Percentiles rank a stretch among this genome's conserved stretches.
Evolutionary conservation across 2,888 invertebrate genomes (phyloP).

Genomic region (Rotaria sp.): DNA sequence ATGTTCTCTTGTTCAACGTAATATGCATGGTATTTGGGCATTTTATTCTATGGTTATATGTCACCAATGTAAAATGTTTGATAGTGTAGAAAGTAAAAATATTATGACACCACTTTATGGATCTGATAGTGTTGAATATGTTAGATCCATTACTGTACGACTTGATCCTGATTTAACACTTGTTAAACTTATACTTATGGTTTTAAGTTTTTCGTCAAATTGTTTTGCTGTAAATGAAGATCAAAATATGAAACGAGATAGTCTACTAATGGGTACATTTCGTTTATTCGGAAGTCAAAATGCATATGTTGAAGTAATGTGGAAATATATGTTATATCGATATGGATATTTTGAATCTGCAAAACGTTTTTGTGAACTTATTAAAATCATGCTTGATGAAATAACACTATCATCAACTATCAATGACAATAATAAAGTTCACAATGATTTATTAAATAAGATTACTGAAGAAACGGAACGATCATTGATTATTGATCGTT

Average conservation of each 20-base stretch:
- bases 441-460: neutral
- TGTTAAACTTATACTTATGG: too few species aligned
- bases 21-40: too few species aligned
- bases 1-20: too few species aligned
- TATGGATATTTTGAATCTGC: neutral
- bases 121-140: neutral
- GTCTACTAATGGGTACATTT: too few species aligned
- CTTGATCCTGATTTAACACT: too few species aligned
- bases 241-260: too few species aligned
- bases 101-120: neutral
- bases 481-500: neutral
- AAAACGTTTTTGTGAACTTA: neutral
- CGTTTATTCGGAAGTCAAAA: neutral
- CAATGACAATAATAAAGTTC: neutral
- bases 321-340: neutral
- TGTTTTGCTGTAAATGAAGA: too few species aligned
- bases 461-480: neutral
- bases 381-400: neutral
- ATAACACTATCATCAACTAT: neutral
- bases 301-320: neutral
- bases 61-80: neutral
- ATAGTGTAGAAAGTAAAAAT: neutral
- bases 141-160: too few species aligned
- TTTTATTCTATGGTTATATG: too few species aligned
- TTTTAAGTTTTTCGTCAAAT: too few species aligned